Evolutionary conservation across 1,140 invertebrate genomes (phyloP), one percentile per base, ranked within the genome.

Genomic region (Pseudomyrmex dendroicus): DNA sequence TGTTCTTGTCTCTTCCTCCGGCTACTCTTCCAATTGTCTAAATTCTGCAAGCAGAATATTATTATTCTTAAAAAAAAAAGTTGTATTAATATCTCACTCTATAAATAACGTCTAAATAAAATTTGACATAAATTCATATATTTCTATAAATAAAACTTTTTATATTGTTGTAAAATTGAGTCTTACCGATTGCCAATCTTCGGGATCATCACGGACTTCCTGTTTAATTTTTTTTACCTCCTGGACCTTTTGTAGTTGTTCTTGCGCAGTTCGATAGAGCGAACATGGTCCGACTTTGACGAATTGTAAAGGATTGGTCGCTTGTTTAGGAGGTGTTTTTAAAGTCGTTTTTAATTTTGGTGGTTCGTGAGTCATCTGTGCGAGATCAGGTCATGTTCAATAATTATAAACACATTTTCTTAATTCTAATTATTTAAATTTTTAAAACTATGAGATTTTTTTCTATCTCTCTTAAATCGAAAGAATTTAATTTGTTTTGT

Each of bases 1-100:
- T 98, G 97, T 90, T 98, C 98, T 89, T 97, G 97, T 82, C 96
- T 96, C 96, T 98, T 98, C 95, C 97, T 96, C 89, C 98, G 95
- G 84, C 97, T 98, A 84, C 97, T 97, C 94, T 98, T 98, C 98
- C 98, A 98, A 94, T 98, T 98, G 94, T 98, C 97, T 94, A 98
- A 95, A 95, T 98, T 98, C 97, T 98, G 94, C 12, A 91, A 87
- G 76, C 7, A 52, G 1, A 84, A 76, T 2, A 3, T 68, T 20
- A 5, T 5, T 67, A 22, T 54, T 8, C 35, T 35, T 35, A 2
- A 52, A 52, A 52, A 52, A 52, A 13, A 52, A 52, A 13, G 13
- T 52, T 12, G 50, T 3, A 52, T 12, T 12, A 52, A 52, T 12
- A 52, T 12, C 13, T 35, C 5, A 35, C 35, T 35, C 4, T 35